Evolutionary conservation across 2,113 vertebrate species (phyloP), one percentile per base, ranked within the genome.

Genomic region (Tringa solitaria): DNA sequence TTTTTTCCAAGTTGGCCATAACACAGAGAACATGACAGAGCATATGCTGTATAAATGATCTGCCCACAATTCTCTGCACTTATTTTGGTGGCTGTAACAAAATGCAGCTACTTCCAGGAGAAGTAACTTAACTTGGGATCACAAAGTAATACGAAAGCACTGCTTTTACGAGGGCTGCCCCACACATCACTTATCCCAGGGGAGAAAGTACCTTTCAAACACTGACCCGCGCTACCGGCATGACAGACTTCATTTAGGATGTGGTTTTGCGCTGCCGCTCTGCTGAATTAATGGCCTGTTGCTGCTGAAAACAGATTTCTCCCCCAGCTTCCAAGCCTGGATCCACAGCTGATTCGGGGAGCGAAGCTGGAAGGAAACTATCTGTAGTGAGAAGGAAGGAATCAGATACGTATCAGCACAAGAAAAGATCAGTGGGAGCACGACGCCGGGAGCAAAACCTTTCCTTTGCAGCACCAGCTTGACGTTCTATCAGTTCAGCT

Each of bases 161-260:
- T 20, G 41, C 22, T 65, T 72, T 82, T 46, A 10, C 1, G 0
- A 13, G 2, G 18, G 23, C 6, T n/a, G 32, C 43, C 74, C 60
- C 74, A 51, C 46, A n/a, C 24, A 26, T 9, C 75, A 24, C 21
- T 2, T 43, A 43, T 9, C 76, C 26, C 3, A n/a, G 43, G 4
- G n/a, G 10, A 85, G 53, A 37, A 59, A 80, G 15, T 12, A 64
- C 27, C 28, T 68, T 60, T 37, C 61, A 59, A 50, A 33, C 4
- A 63, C 14, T 4, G 74, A 65, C 14, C 46, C 0, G 0, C 1
- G 1, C 32, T 37, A 8, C 74, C 19, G 56, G n/a, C 33, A 43
- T 0, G 0, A n/a, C 59, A 27, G 18, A 28, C 14, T 77, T 51
- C 4, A 0, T 12, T 69, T 16, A 26, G 33, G 67, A 33, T 8